These are phyloP conservation scores for Stenodema calcarata DNA, from an alignment of 2,888 invertebrate genomes.

Conservation along the genomic window DNA sequence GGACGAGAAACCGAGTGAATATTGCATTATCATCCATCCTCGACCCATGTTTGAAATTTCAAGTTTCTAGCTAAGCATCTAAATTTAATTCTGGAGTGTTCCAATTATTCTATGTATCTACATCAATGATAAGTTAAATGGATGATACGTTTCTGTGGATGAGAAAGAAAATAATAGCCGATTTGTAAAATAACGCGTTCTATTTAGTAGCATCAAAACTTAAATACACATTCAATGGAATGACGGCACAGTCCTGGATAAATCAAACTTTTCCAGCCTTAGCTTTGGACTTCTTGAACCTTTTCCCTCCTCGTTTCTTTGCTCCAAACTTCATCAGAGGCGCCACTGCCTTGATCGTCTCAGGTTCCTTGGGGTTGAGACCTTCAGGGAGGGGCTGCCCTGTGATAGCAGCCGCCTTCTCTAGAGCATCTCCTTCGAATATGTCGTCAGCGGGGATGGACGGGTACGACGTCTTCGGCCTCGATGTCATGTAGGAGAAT, in stretches of 20 bases:
- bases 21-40: too few species aligned
- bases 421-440: slow-evolving; percentile 44
- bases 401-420: slow-evolving; percentile 49
- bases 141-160: too few species aligned
- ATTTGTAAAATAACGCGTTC: not conserved
- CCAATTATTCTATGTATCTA: too few species aligned
- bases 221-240: not conserved
- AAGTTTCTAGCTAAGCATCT: too few species aligned
- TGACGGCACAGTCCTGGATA: not conserved
- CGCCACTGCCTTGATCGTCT: not conserved
- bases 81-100: too few species aligned
- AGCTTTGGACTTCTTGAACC: slow-evolving; percentile 44
- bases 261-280: not conserved
- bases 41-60: too few species aligned
- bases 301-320: slow-evolving; percentile 51
- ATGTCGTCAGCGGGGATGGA: slow-evolving; percentile 74
- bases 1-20: too few species aligned
- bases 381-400: slow-evolving; percentile 43
- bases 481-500: slow-evolving; percentile 73
- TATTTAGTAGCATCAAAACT: not conserved
- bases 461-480: slow-evolving; percentile 76
- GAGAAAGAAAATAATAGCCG: not conserved
- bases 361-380: not conserved
- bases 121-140: too few species aligned
- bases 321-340: slow-evolving; percentile 44